A percentile compares a stretch with the other conserved stretches of the same genome.
Evolutionary conservation across 2,113 vertebrate genomes (phyloP).

Genomic region (Haemorhous mexicanus): DNA sequence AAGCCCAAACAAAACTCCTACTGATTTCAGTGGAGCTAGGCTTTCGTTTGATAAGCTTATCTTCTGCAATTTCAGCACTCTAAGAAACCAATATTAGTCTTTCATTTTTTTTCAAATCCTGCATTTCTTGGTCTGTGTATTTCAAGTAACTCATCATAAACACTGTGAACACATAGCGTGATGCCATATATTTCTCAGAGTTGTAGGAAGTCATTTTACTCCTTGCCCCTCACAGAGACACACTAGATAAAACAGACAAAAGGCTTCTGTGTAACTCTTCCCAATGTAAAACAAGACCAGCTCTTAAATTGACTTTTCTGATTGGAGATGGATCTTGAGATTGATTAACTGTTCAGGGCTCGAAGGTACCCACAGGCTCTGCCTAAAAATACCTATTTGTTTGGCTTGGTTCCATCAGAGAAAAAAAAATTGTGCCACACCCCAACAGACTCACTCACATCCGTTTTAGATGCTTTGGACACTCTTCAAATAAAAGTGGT

Average conservation of each 20-base stretch:
- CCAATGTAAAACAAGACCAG: fast-evolving
- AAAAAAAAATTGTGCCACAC: not conserved
- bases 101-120: not conserved
- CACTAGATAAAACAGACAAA: not conserved
- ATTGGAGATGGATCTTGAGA: not conserved
- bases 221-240: not conserved
- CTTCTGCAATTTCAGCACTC: not conserved
- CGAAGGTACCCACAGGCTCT: not conserved
- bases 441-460: not conserved
- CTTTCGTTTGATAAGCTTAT: not conserved
- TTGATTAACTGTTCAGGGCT: not conserved
- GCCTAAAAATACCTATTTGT: not conserved
- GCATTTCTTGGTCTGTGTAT: not conserved
- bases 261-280: not conserved
- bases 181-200: not conserved
- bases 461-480: not conserved
- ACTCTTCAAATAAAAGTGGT: not conserved
- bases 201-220: not conserved
- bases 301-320: not conserved
- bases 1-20: constrained; percentile 3
- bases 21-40: constrained; percentile 10
- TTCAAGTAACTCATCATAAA: not conserved
- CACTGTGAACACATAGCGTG: not conserved
- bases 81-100: not conserved
- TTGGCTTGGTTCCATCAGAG: not conserved